Conservation (phyloP, 2,888 invertebrate genomes). For the Stenchaetothrips biformis region DNA sequence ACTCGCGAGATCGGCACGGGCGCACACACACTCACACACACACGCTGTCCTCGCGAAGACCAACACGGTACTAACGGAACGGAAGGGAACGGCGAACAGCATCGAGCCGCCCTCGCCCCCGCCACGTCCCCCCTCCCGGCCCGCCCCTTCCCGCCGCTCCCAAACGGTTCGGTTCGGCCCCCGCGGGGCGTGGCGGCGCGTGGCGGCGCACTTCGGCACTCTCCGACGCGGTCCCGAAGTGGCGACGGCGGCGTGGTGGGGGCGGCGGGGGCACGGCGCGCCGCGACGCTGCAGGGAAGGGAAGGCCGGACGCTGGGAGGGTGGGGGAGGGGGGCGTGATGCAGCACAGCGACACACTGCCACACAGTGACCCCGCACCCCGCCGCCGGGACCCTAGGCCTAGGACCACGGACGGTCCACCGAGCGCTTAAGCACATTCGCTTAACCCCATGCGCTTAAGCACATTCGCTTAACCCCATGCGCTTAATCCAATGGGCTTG, state of each 20-base stretch:
- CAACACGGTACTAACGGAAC: slow-evolving; percentile 14
- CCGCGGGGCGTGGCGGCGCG: slow-evolving; percentile 15
- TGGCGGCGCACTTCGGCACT: slow-evolving; percentile 9
- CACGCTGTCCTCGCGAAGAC: slow-evolving; percentile 3
- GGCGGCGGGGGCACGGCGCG: not conserved
- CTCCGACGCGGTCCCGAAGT: slow-evolving; percentile 16
- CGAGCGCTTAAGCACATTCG: too few relatives aligned
- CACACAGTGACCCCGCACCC: not conserved
- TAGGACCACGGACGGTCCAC: too few relatives aligned
- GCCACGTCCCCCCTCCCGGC: not conserved
- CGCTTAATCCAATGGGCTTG: too few relatives aligned
- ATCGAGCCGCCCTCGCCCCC: slow-evolving; percentile 17
- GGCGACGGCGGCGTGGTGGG: not conserved
- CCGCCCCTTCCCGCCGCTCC: not conserved
- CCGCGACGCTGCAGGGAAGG: slow-evolving; percentile 1
- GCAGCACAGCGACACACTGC: not conserved
- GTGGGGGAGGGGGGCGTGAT: not conserved
- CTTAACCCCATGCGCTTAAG: too few relatives aligned
- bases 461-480: too few relatives aligned
- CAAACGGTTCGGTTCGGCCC: slow-evolving; percentile 17
- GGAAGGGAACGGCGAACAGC: not conserved
- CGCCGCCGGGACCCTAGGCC: not conserved
- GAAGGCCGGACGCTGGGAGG: not conserved
- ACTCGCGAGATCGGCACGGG: not conserved
- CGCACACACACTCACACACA: slow-evolving; percentile 1